Evolutionary conservation across 92 coral and sea anemone genomes (phyloP).

Genomic region (Porites lobata): DNA sequence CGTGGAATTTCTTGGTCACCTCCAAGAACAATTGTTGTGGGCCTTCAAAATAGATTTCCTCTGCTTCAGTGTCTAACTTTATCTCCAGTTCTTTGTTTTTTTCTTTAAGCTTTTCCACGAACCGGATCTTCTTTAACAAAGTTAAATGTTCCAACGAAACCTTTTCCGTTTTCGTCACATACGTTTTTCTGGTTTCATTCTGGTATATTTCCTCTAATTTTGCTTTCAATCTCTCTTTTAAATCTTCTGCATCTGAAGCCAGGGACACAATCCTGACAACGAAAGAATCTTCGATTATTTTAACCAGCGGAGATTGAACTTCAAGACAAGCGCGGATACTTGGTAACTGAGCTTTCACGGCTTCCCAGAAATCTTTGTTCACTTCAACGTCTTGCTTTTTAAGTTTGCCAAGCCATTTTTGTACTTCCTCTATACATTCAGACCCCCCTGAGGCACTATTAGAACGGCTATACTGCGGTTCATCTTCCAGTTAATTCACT

Average conservation of each 20-base stretch:
- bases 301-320: conserved; percentile 35
- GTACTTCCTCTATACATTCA: conserved; percentile 30
- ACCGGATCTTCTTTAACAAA: conserved; percentile 69
- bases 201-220: conserved; percentile 38
- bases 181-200: conserved; percentile 67
- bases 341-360: conserved; percentile 30
- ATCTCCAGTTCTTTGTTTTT: conserved; percentile 64
- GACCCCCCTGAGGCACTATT: conserved; percentile 39
- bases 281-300: conserved; percentile 1
- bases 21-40: conserved; percentile 65
- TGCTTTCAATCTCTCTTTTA: conserved; percentile 41
- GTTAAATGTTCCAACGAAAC: conserved; percentile 63
- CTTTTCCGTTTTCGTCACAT: conserved; percentile 31
- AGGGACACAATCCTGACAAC: conserved; percentile 52
- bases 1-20: conserved; percentile 48
- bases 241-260: not conserved
- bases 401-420: conserved; percentile 20
- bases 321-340: conserved; percentile 49
- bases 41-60: conserved; percentile 65
- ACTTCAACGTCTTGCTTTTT: conserved; percentile 40
- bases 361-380: conserved; percentile 48
- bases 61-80: conserved; percentile 49
- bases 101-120: conserved; percentile 48
- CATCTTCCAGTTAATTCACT: conserved; percentile 41
- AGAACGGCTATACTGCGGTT: conserved; percentile 18